phyloP scores from a whole-genome alignment of 2,888 invertebrate species.

The Rhabditoides inermis region DNA sequence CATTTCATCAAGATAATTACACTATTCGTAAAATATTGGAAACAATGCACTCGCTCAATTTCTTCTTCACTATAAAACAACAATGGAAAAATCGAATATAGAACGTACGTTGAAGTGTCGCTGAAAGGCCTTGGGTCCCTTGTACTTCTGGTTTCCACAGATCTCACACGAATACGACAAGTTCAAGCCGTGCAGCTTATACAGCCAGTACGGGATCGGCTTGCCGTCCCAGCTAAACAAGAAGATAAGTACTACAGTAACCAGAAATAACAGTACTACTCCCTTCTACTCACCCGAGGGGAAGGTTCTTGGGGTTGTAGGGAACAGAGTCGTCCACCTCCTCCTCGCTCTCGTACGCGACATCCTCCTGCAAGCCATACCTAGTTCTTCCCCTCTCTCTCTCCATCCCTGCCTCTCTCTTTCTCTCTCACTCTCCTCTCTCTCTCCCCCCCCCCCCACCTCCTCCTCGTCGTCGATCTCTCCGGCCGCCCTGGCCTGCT shows the following conservation, averaged over 20 bases:
- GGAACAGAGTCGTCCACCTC: constrained; percentile 81
- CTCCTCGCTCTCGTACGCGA: constrained; percentile 40
- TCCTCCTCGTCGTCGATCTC: constrained; percentile 59
- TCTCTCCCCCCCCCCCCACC: constrained; percentile 19
- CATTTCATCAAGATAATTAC: too few relatives aligned
- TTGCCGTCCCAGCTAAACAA: constrained; percentile 47
- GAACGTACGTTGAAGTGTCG: constrained; percentile 76
- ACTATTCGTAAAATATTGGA: neutral
- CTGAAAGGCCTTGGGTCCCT: constrained; percentile 98
- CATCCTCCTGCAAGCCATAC: neutral
- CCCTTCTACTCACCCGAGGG: constrained; percentile 82
- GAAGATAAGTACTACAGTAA: neutral
- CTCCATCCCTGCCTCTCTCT: constrained; percentile 5
- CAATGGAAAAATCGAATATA: too few relatives aligned
- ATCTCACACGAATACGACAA: constrained; percentile 98
- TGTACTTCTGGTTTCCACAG: constrained; percentile 83
- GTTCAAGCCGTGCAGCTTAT: constrained; percentile 95
- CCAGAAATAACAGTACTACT: neutral
- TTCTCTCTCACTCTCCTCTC: constrained; percentile 23
- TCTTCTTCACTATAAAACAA: neutral
- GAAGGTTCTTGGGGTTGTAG: constrained; percentile 97
- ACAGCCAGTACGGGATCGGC: constrained; percentile 58
- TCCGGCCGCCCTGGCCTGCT: constrained; percentile 77
- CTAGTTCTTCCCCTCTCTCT: neutral
- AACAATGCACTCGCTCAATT: neutral